phyloP scores from a whole-genome alignment of 2,888 invertebrate species.

The Lepidocyrtoides sp. region DNA sequence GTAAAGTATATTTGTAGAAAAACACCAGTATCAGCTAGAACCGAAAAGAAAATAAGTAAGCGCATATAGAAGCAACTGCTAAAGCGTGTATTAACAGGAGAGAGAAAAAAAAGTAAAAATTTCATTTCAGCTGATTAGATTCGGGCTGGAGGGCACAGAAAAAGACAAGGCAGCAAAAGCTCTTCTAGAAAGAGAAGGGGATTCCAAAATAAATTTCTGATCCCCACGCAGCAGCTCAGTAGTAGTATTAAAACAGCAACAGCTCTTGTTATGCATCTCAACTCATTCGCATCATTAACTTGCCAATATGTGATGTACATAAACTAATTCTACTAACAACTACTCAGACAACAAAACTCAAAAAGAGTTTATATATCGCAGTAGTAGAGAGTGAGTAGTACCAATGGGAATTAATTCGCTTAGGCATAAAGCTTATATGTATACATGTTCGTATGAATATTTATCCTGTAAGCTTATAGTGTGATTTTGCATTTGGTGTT shows the following conservation, averaged over 20 bases:
- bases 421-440: background rate
- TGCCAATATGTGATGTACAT: slow-evolving; percentile 72
- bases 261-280: slow-evolving; percentile 19
- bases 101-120: slow-evolving; percentile 77
- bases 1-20: slow-evolving; percentile 65
- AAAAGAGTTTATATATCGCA: background rate
- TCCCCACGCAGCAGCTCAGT: slow-evolving; percentile 43
- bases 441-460: background rate
- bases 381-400: background rate
- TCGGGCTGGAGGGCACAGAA: slow-evolving; percentile 83
- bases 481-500: slow-evolving; percentile 59
- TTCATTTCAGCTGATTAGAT: slow-evolving; percentile 85
- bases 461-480: background rate
- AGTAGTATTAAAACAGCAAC: too few species aligned
- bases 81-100: slow-evolving; percentile 7
- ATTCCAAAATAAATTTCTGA: slow-evolving; percentile 57
- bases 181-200: slow-evolving; percentile 57
- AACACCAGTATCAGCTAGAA: slow-evolving; percentile 1
- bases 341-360: background rate
- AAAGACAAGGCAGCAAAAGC: slow-evolving; percentile 62
- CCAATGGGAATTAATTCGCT: slow-evolving; percentile 31
- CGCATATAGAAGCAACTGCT: background rate
- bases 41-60: background rate
- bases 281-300: slow-evolving; percentile 75
- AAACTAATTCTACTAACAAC: slow-evolving; percentile 54